phyloP scores from a whole-genome alignment of 2,888 invertebrate genomes.

The Myathropa florea region DNA sequence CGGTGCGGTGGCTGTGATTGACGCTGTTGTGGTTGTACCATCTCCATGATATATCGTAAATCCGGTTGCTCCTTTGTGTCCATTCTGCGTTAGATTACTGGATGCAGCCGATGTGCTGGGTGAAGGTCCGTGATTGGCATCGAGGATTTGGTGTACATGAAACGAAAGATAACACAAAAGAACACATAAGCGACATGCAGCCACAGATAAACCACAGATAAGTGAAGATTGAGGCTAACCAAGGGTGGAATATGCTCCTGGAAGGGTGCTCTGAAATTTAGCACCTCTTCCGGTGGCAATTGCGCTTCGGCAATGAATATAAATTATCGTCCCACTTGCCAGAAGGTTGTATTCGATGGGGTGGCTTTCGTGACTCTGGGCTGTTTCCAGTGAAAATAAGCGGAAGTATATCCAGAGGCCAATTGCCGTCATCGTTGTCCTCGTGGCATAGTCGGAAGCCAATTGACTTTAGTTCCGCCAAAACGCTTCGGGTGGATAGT shows the following conservation, averaged over 20 bases:
- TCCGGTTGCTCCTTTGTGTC: slow-evolving; percentile 75
- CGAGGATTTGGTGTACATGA: slow-evolving; percentile 49
- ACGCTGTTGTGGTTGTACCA: slow-evolving; percentile 73
- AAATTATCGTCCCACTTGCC: slow-evolving; percentile 41
- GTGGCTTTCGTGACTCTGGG: slow-evolving; percentile 55
- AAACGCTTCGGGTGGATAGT: not conserved
- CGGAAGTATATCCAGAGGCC: slow-evolving; percentile 28
- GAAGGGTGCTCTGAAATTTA: slow-evolving; percentile 17
- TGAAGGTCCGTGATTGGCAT: slow-evolving; percentile 43
- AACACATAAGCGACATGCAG: slow-evolving; percentile 32
- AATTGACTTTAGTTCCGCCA: slow-evolving; percentile 13
- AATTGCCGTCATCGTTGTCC: not conserved
- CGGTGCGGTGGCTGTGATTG: slow-evolving; percentile 71
- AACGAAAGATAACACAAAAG: slow-evolving; percentile 50
- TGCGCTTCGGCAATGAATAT: slow-evolving; percentile 50
- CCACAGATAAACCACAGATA: slow-evolving; percentile 16
- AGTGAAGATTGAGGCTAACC: not conserved
- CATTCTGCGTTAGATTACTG: slow-evolving; percentile 74
- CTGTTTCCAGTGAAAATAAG: slow-evolving; percentile 34
- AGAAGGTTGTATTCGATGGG: not conserved
- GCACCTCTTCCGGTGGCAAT: slow-evolving; percentile 37
- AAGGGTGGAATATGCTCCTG: not conserved
- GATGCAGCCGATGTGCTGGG: slow-evolving; percentile 71
- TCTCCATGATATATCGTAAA: slow-evolving; percentile 75
- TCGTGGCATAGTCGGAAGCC: slow-evolving; percentile 8